Base-by-base conservation (phyloP, 1,140 invertebrate genomes). In the Drosophila subpulchrella region DNA sequence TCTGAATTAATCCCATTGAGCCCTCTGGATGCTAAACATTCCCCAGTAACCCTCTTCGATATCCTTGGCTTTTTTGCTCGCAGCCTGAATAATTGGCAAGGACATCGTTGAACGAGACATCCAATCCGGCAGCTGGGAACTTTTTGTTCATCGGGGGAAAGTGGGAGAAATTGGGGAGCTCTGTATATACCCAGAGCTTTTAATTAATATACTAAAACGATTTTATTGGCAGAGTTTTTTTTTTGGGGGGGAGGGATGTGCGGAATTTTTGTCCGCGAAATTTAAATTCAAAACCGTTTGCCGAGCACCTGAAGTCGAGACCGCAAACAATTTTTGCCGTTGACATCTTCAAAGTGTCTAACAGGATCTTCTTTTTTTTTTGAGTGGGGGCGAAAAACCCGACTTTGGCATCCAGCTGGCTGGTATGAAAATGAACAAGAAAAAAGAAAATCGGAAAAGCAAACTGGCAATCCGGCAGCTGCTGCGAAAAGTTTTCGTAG, bases 121-220 rank as follows among this genome's bases (percentile, higher is more conserved):
- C 65, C 65, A 71, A 71, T 71, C 57, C 67, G 41, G 38, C 67
- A 71, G 67, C 62, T 71, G 67, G 13, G 41, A 39, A 36, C 32
- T 41, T 20, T 34, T 24, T 56, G 30, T 6, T 38, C 8, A 24
- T 44, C 48, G 17, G 20, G n/a, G 27, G 15, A 51, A 51, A 20
- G 13, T 8, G 13, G 6, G 39, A 6, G 8, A 24, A 34, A 12
- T 20, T 27, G 15, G 7, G 41, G 13, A 17, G 39, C 15, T 38
- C 32, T 24, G 70, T 86, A 68, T 78, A 86, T 86, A 65, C 82
- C 65, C 68, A 86, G 60, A 74, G 82, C 79, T 88, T 86, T 88
- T 88, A 88, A 88, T 88, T 88, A 88, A 88, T 88, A 88, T 88
- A 88, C 83, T 88, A 82, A 89, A 88, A 82, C 76, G 79, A 88